Evolutionary conservation across 2,113 vertebrate genomes (phyloP).

Genomic region (Trinectes maculatus): DNA sequence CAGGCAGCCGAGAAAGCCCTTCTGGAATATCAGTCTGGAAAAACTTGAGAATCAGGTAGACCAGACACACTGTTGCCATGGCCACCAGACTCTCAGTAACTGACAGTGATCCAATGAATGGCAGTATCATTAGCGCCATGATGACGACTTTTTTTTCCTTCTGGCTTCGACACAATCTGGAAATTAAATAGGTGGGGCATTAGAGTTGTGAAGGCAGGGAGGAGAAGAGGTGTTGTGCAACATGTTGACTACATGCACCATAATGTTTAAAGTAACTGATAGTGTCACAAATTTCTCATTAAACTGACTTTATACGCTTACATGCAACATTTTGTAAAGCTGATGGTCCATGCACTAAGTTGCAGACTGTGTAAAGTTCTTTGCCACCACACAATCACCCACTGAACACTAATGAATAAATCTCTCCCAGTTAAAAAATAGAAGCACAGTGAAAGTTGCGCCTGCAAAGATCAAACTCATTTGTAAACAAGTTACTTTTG

Average conservation of each 20-base stretch:
- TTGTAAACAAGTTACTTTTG: neutral
- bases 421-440: neutral
- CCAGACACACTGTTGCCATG: slow-evolving; percentile 75
- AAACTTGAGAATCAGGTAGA: slow-evolving; percentile 78
- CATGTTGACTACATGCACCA: slow-evolving; percentile 33
- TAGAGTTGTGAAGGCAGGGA: slow-evolving; percentile 40
- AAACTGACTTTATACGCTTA: neutral
- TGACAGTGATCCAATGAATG: slow-evolving; percentile 71
- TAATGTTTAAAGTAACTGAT: slow-evolving; percentile 6
- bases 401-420: neutral
- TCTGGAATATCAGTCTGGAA: slow-evolving; percentile 72
- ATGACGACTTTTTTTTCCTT: slow-evolving; percentile 29
- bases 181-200: slow-evolving; percentile 61
- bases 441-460: neutral
- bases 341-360: neutral
- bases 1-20: slow-evolving; percentile 85
- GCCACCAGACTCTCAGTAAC: slow-evolving; percentile 82
- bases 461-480: slow-evolving; percentile 3
- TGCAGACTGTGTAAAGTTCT: neutral
- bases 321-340: neutral
- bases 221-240: slow-evolving; percentile 54
- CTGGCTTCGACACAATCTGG: slow-evolving; percentile 47
- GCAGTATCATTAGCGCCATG: slow-evolving; percentile 79
- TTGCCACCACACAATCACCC: neutral
- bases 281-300: neutral